Conservation (phyloP, 2,888 invertebrate genomes). For the Eupithecia exiguata region DNA sequence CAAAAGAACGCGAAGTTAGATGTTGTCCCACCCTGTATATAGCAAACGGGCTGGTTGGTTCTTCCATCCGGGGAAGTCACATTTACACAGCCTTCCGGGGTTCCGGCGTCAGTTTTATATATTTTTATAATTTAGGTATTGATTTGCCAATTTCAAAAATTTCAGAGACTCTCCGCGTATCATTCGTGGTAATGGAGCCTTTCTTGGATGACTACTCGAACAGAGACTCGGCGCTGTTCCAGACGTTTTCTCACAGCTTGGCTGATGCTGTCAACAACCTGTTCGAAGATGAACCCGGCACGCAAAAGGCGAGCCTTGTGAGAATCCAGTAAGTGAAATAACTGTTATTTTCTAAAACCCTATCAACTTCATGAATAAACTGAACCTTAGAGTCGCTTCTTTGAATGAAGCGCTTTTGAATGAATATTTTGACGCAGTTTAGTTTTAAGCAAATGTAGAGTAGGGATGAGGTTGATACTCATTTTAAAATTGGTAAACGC, state of each 20-base stretch:
- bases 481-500: too few species aligned
- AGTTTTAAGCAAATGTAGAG: too few species aligned
- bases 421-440: too few species aligned
- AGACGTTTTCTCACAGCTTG: slow-evolving; percentile 83
- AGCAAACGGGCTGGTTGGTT: neutral
- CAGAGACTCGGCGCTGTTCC: slow-evolving; percentile 84
- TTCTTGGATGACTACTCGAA: slow-evolving; percentile 84
- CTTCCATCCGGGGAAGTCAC: neutral
- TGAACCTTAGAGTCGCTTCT: neutral
- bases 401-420: too few species aligned
- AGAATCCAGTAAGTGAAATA: slow-evolving; percentile 86
- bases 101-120: neutral
- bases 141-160: slow-evolving; percentile 29
- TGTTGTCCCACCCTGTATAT: neutral
- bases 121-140: neutral
- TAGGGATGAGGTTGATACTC: too few species aligned
- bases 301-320: slow-evolving; percentile 85
- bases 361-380: neutral
- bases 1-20: neutral
- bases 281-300: slow-evolving; percentile 80
- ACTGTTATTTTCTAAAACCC: neutral
- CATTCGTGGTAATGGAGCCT: slow-evolving; percentile 86
- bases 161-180: slow-evolving; percentile 76
- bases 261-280: slow-evolving; percentile 84
- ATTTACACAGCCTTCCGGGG: neutral